Evolutionary conservation across 2,888 invertebrate genomes (phyloP).

Genomic region (Leptothorax acervorum): DNA sequence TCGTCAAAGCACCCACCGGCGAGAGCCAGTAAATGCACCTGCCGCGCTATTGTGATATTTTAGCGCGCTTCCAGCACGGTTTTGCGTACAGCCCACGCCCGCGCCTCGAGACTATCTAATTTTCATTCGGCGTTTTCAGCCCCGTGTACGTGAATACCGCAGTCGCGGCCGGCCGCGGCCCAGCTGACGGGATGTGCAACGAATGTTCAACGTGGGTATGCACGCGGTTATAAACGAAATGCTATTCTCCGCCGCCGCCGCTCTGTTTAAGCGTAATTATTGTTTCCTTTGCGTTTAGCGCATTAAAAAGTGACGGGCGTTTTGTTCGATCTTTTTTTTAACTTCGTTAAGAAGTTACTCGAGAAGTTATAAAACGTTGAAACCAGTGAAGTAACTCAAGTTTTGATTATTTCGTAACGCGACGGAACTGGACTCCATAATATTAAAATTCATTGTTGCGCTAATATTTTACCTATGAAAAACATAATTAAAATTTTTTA

Average conservation of each 20-base stretch:
- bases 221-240: constrained; percentile 7
- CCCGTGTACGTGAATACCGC: constrained; percentile 19
- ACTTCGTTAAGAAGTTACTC: no score
- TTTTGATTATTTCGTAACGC: constrained; percentile 4
- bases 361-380: background rate
- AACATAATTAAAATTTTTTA: background rate
- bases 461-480: background rate
- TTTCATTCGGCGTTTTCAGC: constrained; percentile 64
- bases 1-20: constrained; percentile 73
- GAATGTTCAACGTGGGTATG: constrained; percentile 34
- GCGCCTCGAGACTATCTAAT: constrained; percentile 65
- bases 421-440: background rate
- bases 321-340: no score
- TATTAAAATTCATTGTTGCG: background rate
- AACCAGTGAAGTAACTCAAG: background rate
- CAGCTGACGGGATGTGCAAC: background rate
- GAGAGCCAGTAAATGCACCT: constrained; percentile 73
- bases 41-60: constrained; percentile 73
- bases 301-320: constrained; percentile 11
- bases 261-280: constrained; percentile 31
- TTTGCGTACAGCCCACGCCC: constrained; percentile 9
- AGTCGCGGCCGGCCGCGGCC: background rate
- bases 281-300: constrained; percentile 35
- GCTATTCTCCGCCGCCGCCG: constrained; percentile 28
- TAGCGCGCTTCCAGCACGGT: constrained; percentile 51